These are phyloP conservation scores for Zhuqinia jingwanae DNA, from an alignment of 2,888 invertebrate genomes.

Conservation along the genomic window DNA sequence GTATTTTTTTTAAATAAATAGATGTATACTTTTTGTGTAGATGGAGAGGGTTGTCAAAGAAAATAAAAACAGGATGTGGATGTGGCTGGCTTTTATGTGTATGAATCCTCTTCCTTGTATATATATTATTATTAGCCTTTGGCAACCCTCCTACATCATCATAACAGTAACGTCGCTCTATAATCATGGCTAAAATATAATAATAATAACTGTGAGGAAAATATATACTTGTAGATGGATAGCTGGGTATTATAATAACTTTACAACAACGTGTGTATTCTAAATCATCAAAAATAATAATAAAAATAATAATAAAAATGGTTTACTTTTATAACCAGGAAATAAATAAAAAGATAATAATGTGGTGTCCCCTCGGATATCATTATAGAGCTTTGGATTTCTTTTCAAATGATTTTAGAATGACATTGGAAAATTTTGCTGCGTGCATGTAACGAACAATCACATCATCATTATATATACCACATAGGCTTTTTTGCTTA, in stretches of 20 bases:
- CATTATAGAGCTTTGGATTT: too few species aligned
- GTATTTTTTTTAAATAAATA: too few species aligned
- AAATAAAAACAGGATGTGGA: slow-evolving; percentile 48
- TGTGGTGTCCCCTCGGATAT: too few species aligned
- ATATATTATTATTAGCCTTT: too few species aligned
- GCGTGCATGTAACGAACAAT: too few species aligned
- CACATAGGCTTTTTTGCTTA: too few species aligned
- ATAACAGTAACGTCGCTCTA: neutral
- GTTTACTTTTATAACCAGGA: neutral
- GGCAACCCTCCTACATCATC: slow-evolving; percentile 56
- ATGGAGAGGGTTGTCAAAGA: slow-evolving; percentile 50
- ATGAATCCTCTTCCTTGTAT: too few species aligned
- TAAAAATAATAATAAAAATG: neutral
- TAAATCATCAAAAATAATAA: neutral
- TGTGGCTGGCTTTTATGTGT: slow-evolving; percentile 56
- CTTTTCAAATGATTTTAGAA: too few species aligned
- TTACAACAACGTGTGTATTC: too few species aligned
- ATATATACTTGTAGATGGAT: neutral
- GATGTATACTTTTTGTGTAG: too few species aligned
- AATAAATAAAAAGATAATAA: neutral
- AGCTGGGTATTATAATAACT: neutral
- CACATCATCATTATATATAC: too few species aligned
- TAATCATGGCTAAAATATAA: neutral
- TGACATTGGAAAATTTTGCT: too few species aligned
- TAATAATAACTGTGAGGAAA: neutral